phyloP scores from a whole-genome alignment of 2,113 vertebrate genomes.

The Heteronetta atricapilla region DNA sequence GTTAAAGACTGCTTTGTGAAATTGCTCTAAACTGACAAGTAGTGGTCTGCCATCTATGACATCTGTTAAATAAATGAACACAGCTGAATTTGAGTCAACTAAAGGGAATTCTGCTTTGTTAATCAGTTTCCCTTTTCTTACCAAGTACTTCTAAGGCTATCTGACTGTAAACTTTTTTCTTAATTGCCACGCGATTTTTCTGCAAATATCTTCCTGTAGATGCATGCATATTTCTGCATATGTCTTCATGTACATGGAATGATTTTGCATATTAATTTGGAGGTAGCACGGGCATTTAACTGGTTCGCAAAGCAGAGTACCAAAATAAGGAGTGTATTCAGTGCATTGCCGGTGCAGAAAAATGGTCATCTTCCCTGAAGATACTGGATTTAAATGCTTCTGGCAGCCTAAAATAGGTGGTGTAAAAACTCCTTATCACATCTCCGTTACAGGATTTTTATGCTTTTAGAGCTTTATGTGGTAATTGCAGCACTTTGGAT shows the following conservation, averaged over 20 bases:
- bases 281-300: neutral
- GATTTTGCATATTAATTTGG: neutral
- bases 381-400: neutral
- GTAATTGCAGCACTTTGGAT: neutral
- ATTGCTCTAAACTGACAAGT: conserved; percentile 13
- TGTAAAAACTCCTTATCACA: neutral
- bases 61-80: conserved; percentile 39
- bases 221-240: neutral
- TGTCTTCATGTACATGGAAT: neutral
- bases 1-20: conserved; percentile 21
- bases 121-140: neutral
- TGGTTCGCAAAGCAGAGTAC: neutral
- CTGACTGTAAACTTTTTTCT: neutral
- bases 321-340: neutral
- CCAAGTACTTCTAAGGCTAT: neutral
- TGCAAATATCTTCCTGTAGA: neutral
- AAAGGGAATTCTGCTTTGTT: neutral
- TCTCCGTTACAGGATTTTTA: neutral
- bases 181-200: neutral
- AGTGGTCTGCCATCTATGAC: conserved; percentile 11
- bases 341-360: neutral
- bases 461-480: neutral
- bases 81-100: conserved; percentile 25
- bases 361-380: neutral
- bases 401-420: neutral